phyloP scores from a whole-genome alignment of 2,797 vertebrate species.

The Poecilia velifera region DNA sequence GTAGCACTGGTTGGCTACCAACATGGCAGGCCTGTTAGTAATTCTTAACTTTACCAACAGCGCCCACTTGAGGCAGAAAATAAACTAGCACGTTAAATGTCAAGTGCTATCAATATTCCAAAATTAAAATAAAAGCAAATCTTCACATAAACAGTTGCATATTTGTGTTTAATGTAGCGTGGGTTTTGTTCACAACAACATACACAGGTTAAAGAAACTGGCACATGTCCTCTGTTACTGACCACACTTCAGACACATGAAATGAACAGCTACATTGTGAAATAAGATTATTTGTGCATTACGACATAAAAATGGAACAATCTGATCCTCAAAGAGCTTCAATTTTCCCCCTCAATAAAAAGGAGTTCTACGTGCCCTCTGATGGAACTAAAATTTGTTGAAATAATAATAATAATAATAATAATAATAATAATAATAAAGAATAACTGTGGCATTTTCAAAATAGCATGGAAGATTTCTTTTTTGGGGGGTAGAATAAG shows the following conservation, averaged over 20 bases:
- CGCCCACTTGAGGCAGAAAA: conserved; percentile 67
- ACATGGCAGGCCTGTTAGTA: background rate
- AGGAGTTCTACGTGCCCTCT: conserved; percentile 14
- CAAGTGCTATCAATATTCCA: background rate
- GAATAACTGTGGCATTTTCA: background rate
- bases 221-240: conserved; percentile 29
- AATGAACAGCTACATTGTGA: conserved; percentile 22
- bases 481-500: conserved; percentile 42
- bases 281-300: conserved; percentile 39
- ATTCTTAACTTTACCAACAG: conserved; percentile 57
- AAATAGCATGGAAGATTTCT: background rate
- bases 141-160: conserved; percentile 15
- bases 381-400: background rate
- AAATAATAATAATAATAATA: no score
- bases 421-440: background rate
- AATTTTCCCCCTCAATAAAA: conserved; percentile 32
- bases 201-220: conserved; percentile 48
- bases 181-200: conserved; percentile 55
- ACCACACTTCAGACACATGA: conserved; percentile 46
- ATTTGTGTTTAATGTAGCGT: conserved; percentile 23
- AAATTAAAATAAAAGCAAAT: conserved; percentile 2
- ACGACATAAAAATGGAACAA: conserved; percentile 40
- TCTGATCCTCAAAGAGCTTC: conserved; percentile 25
- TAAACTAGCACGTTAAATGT: background rate
- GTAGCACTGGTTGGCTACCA: background rate